Conservation (phyloP, 2,888 invertebrate species). For the Stenchaetothrips biformis region DNA sequence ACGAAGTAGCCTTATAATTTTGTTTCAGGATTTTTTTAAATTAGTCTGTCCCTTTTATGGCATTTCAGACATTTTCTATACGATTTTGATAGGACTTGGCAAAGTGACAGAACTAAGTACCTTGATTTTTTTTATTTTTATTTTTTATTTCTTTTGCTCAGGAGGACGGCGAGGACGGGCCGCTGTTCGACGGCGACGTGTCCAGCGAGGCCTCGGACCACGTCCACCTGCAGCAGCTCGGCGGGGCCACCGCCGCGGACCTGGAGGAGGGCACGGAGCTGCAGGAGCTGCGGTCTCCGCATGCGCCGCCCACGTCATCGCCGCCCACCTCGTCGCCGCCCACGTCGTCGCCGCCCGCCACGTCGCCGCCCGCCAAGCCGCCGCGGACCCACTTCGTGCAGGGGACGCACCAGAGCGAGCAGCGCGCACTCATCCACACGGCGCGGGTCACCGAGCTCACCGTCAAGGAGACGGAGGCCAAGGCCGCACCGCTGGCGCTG, state of each 20-base stretch:
- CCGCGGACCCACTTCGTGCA: not conserved
- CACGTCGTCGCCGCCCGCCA: not conserved
- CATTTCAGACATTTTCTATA: no score
- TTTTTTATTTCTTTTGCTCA: no score
- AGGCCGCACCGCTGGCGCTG: not conserved
- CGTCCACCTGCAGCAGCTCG: slow-evolving; percentile 28
- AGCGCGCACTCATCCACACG: slow-evolving; percentile 14
- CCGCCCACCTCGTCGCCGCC: not conserved
- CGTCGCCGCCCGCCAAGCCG: not conserved
- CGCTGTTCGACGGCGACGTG: slow-evolving; percentile 29
- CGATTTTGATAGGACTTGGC: no score
- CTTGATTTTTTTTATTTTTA: no score
- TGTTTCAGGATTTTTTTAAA: no score
- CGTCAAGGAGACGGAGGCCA: slow-evolving; percentile 32
- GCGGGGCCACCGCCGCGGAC: slow-evolving; percentile 26
- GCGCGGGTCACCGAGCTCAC: slow-evolving; percentile 33
- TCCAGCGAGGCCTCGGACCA: slow-evolving; percentile 24
- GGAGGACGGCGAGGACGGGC: slow-evolving; percentile 30
- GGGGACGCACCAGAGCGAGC: not conserved
- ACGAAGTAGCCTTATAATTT: no score
- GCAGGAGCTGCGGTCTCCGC: not conserved
- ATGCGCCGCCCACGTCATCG: not conserved
- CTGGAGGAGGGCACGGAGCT: slow-evolving; percentile 27
- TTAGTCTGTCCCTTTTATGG: no score
- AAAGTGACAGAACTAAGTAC: no score